phyloP scores from a whole-genome alignment of 2,113 vertebrate genomes.

The Pygoscelis antarcticus region DNA sequence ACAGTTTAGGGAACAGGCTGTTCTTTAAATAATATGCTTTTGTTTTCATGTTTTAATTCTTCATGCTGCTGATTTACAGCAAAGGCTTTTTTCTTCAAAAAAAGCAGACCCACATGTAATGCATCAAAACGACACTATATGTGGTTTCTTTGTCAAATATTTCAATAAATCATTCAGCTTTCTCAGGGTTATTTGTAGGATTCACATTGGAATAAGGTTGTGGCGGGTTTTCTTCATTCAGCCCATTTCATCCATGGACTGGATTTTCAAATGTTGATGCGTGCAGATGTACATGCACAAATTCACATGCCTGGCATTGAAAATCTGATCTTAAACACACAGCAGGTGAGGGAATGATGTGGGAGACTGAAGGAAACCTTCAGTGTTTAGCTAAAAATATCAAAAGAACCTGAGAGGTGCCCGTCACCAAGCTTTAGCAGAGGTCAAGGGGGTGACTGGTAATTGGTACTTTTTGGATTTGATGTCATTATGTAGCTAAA shows the following conservation, averaged over 20 bases:
- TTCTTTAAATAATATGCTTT: constrained; percentile 65
- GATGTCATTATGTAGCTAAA: neutral
- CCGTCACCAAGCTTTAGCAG: neutral
- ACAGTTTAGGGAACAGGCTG: constrained; percentile 62
- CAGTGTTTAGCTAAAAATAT: neutral
- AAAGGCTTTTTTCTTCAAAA: constrained; percentile 9
- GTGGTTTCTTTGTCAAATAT: constrained; percentile 44
- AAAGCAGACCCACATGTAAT: neutral
- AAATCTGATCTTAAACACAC: neutral
- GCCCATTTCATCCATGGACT: neutral
- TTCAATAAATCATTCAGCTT: constrained; percentile 32
- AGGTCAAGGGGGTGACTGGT: neutral
- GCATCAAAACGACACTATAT: neutral
- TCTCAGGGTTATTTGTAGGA: neutral
- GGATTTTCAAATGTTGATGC: neutral
- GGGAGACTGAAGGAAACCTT: neutral
- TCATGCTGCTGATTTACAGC: constrained; percentile 36
- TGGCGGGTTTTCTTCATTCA: neutral
- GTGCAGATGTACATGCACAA: neutral
- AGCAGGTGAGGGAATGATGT: neutral
- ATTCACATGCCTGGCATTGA: neutral
- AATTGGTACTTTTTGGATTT: neutral
- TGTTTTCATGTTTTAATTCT: constrained; percentile 62
- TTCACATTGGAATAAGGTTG: neutral
- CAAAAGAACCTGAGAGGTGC: neutral